phyloP scores from a whole-genome alignment of 1,140 invertebrate genomes.

The Elysia chlorotica region DNA sequence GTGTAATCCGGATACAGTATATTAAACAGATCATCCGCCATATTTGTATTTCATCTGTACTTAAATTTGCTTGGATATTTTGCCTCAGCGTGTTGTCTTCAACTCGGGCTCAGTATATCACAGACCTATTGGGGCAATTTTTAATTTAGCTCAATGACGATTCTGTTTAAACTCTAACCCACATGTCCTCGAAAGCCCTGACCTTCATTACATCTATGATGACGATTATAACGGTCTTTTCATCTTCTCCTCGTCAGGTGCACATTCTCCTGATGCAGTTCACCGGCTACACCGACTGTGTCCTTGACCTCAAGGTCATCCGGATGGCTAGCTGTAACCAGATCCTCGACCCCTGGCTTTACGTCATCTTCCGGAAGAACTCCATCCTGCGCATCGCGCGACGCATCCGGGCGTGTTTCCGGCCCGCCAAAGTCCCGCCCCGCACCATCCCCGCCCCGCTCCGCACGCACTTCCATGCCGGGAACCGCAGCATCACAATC shows the following conservation, averaged over 20 bases:
- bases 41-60: too few relatives aligned
- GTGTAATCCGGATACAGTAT: too few relatives aligned
- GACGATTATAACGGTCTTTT: not conserved
- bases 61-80: too few relatives aligned
- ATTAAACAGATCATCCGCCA: too few relatives aligned
- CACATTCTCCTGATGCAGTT: constrained; percentile 59
- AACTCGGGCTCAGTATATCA: too few relatives aligned
- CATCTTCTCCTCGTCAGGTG: constrained; percentile 47
- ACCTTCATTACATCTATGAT: too few relatives aligned
- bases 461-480: not conserved
- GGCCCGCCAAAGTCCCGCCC: not conserved
- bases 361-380: constrained; percentile 58
- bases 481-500: not conserved
- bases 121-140: too few relatives aligned
- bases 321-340: constrained; percentile 62
- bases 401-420: constrained; percentile 33
- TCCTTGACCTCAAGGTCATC: constrained; percentile 56
- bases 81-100: too few relatives aligned
- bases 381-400: constrained; percentile 38
- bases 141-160: not conserved
- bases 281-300: constrained; percentile 39
- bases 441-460: not conserved
- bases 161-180: too few relatives aligned
- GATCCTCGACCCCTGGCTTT: constrained; percentile 63
- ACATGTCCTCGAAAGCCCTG: too few relatives aligned